phyloP scores from a whole-genome alignment of 1,140 invertebrate species.

The Acromyrmex echinatior region DNA sequence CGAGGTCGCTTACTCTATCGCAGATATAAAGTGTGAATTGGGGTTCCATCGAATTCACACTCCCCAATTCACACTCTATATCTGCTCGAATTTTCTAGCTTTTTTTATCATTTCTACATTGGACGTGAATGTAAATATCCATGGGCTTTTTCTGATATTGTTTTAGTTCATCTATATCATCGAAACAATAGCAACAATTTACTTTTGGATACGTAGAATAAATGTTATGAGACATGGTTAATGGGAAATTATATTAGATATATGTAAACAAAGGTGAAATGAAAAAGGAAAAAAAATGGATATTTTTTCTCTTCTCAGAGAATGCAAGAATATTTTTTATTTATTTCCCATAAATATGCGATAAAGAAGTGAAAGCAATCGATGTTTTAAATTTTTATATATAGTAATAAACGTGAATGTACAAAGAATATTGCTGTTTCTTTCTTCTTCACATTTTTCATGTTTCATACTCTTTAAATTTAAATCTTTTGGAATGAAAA shows the following conservation, averaged over 20 bases:
- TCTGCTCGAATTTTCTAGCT: conserved; percentile 23
- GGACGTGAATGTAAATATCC: conserved; percentile 33
- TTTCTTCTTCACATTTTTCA: background rate
- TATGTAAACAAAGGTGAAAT: background rate
- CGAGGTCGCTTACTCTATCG: conserved; percentile 55
- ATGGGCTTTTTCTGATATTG: background rate
- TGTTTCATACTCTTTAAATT: background rate
- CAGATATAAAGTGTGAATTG: conserved; percentile 41
- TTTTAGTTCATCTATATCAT: background rate
- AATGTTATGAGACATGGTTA: background rate
- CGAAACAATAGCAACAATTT: background rate
- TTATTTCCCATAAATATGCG: background rate
- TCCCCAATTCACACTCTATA: too few species aligned
- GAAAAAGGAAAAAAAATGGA: background rate
- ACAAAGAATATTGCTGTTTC: background rate
- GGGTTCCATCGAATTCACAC: background rate
- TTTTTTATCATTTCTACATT: conserved; percentile 26
- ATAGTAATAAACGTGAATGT: background rate
- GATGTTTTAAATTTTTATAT: background rate
- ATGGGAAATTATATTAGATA: conserved; percentile 1
- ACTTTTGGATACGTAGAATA: background rate
- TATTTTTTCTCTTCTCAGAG: background rate
- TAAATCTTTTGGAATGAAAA: too few species aligned
- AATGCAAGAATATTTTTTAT: background rate
- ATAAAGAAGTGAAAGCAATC: background rate